phyloP scores from a whole-genome alignment of 1,140 invertebrate species.

The Zaprionus nigranus region DNA sequence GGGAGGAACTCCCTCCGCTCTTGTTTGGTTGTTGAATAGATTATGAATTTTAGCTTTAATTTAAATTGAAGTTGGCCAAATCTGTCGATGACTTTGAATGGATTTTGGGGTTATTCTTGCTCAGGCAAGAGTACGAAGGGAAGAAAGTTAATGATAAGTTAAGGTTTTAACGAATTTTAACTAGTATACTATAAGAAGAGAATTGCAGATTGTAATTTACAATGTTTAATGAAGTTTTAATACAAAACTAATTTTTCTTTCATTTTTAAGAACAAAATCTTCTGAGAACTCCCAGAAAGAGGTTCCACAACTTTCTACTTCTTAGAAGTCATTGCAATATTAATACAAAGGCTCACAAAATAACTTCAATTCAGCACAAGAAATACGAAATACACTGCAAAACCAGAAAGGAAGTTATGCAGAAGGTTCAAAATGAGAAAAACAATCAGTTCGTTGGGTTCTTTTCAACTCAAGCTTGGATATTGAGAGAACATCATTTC shows the following conservation, averaged over 20 bases:
- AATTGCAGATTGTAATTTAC: background rate
- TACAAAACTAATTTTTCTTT: background rate
- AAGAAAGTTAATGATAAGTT: background rate
- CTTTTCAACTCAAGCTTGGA: background rate
- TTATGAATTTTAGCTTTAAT: background rate
- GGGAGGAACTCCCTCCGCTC: background rate
- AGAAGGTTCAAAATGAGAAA: background rate
- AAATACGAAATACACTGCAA: background rate
- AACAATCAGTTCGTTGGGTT: background rate
- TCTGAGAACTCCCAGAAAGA: too few species aligned
- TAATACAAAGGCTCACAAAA: background rate
- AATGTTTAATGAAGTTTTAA: background rate
- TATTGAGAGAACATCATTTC: conserved; percentile 2
- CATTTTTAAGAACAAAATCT: background rate
- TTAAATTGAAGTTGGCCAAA: background rate
- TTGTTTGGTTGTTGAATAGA: background rate
- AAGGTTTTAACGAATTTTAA: background rate
- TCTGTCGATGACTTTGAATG: background rate
- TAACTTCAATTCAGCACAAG: background rate
- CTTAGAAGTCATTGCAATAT: background rate
- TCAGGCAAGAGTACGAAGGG: too few species aligned
- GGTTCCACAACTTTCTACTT: background rate
- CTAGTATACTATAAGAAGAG: background rate
- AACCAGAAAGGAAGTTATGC: background rate
- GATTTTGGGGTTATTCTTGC: background rate